Conservation (phyloP, 2,888 invertebrate species). For the Tipula lateralis region DNA sequence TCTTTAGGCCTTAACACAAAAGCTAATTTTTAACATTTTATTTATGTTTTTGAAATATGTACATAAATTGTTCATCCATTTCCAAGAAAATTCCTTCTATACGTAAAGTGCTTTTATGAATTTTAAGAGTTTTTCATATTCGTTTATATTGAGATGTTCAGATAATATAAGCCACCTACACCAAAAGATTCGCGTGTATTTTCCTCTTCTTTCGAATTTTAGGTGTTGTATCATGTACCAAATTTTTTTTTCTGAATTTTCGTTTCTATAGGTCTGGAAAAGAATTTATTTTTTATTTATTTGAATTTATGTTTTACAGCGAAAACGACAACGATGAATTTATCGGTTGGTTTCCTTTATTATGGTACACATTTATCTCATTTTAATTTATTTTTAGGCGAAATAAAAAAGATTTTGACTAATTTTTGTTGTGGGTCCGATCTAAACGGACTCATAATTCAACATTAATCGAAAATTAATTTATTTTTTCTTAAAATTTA, state of each 20-base stretch:
- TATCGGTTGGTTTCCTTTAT: not conserved
- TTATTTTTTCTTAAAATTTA: not conserved
- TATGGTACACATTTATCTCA: not conserved
- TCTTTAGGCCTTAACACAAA: not conserved
- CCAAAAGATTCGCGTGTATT: not conserved
- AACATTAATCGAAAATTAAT: not conserved
- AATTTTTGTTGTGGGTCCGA: not conserved
- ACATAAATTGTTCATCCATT: not conserved
- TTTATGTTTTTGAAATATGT: not conserved
- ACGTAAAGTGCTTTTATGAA: not conserved
- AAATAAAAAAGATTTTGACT: not conserved
- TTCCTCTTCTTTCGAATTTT: not conserved
- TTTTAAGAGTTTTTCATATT: not conserved
- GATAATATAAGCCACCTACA: not conserved
- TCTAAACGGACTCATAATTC: not conserved
- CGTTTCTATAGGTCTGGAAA: not conserved
- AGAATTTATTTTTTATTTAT: no score
- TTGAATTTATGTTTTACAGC: not conserved
- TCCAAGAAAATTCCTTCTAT: not conserved
- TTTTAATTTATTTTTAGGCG: not conserved
- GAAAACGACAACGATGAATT: not conserved
- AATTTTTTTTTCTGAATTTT: not conserved
- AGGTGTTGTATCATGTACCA: not conserved
- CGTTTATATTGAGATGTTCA: not conserved
- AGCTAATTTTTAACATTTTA: not conserved